Evolutionary conservation across 1,140 invertebrate species (phyloP).

Genomic region (Chironomus tepperi): DNA sequence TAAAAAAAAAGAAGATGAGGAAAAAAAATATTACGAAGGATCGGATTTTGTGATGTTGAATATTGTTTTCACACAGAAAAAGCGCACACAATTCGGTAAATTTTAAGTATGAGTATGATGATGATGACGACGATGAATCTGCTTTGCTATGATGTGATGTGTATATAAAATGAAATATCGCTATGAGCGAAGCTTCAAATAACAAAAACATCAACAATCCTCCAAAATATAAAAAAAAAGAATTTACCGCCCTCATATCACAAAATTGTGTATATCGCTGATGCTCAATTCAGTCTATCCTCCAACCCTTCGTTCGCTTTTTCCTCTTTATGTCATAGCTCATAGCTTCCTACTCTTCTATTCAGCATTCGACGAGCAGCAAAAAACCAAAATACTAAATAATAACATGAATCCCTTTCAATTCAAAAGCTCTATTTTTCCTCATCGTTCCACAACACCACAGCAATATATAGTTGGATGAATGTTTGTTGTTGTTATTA

Average conservation of each 20-base stretch:
- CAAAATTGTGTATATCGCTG: background rate
- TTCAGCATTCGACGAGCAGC: slow-evolving; percentile 9
- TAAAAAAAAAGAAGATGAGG: background rate
- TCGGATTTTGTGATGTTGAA: slow-evolving; percentile 23
- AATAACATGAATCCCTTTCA: slow-evolving; percentile 24
- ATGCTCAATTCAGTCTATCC: slow-evolving; percentile 15
- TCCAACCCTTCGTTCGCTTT: background rate
- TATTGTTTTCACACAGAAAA: background rate
- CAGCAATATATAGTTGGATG: background rate
- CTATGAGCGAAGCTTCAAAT: background rate
- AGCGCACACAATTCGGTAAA: background rate
- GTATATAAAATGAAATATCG: slow-evolving; percentile 16
- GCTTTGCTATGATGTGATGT: slow-evolving; percentile 6
- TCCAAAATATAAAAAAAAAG: background rate
- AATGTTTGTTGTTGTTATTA: too few species aligned
- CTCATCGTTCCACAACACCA: background rate
- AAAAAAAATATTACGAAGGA: slow-evolving; percentile 11
- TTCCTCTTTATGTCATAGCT: too few species aligned
- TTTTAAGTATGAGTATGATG: background rate
- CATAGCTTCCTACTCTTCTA: background rate
- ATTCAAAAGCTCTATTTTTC: slow-evolving; percentile 23
- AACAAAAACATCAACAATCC: slow-evolving; percentile 22
- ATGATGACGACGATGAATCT: background rate
- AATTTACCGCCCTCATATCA: background rate
- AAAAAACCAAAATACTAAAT: slow-evolving; percentile 20